phyloP scores from a whole-genome alignment of 2,113 vertebrate genomes.

The Onychorhynchus coronatus region DNA sequence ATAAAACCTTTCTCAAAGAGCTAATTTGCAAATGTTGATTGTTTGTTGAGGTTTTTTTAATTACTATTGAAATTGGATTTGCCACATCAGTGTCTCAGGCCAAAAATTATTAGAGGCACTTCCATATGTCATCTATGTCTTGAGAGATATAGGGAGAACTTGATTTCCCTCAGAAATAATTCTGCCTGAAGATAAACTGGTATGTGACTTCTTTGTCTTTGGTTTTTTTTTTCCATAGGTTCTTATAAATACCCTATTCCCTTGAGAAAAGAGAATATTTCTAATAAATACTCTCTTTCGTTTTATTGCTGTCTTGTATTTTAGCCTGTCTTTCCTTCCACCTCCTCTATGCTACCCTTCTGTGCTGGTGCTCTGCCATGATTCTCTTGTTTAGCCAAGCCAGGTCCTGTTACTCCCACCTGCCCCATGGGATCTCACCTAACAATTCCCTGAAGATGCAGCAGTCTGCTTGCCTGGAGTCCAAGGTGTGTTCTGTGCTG shows the following conservation, averaged over 20 bases:
- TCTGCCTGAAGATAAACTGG: background rate
- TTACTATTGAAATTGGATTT: background rate
- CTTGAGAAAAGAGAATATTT: background rate
- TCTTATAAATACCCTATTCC: background rate
- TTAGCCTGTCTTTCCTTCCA: background rate
- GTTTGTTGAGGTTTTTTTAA: no score
- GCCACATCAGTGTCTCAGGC: background rate
- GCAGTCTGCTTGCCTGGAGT: background rate
- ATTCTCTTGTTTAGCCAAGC: background rate
- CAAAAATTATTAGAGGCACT: background rate
- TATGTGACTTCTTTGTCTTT: background rate
- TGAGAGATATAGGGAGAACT: background rate
- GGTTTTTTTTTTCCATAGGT: background rate
- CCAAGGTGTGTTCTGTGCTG: background rate
- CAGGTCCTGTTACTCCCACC: background rate
- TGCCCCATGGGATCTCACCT: background rate
- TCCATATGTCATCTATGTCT: background rate
- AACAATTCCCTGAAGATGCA: background rate
- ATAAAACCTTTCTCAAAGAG: background rate
- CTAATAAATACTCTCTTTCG: background rate
- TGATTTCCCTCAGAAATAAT: background rate
- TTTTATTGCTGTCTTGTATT: background rate
- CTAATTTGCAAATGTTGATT: background rate
- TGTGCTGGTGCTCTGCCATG: background rate
- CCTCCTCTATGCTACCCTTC: background rate